Evolutionary conservation across 2,888 invertebrate genomes (phyloP).

Genomic region (Anoncus sp.): DNA sequence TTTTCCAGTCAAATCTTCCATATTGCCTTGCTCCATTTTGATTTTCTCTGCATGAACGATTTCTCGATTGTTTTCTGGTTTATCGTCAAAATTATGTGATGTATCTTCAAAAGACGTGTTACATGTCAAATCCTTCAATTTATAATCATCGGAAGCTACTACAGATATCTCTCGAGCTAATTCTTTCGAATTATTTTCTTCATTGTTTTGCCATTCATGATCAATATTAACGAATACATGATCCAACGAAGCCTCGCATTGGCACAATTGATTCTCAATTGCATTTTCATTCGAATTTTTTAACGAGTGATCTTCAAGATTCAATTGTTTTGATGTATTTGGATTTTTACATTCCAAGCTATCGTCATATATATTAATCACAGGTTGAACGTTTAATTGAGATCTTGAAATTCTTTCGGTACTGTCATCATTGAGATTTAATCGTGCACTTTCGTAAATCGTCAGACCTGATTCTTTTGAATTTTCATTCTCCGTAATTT

Average conservation of each 20-base stretch:
- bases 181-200: neutral
- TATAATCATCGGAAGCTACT: neutral
- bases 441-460: constrained; percentile 23
- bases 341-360: neutral
- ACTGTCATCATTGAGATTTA: neutral
- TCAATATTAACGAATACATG: neutral
- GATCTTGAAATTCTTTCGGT: neutral
- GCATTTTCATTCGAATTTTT: neutral
- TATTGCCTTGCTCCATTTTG: neutral
- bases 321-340: neutral
- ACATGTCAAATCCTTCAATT: neutral
- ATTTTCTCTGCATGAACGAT: neutral
- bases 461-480: constrained; percentile 14
- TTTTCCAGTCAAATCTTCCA: neutral
- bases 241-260: neutral
- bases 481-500: constrained; percentile 20
- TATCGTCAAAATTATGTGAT: neutral
- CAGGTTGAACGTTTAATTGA: neutral
- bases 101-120: neutral
- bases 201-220: neutral
- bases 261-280: neutral
- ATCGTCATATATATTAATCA: neutral
- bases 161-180: neutral
- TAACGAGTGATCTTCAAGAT: neutral
- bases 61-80: neutral